phyloP scores from a whole-genome alignment of 1,140 invertebrate genomes.

The Drosophila tropicalis region DNA sequence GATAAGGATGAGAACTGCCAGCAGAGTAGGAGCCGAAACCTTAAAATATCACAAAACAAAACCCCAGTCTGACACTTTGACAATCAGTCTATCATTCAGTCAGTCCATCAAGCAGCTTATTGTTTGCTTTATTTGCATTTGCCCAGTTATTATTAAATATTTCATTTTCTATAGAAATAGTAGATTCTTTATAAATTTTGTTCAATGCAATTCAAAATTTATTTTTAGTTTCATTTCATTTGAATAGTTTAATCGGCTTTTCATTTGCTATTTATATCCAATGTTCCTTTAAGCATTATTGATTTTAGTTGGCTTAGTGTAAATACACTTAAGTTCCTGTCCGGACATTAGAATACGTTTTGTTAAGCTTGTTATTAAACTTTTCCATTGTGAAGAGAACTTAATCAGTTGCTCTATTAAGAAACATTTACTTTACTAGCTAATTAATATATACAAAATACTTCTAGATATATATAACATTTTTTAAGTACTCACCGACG shows the following conservation, averaged over 20 bases:
- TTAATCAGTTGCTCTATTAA: too few species aligned
- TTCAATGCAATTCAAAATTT: background rate
- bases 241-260: background rate
- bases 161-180: background rate
- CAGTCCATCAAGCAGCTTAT: conserved; percentile 19
- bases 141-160: conserved; percentile 6
- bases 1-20: background rate
- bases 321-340: background rate
- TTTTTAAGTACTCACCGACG: background rate
- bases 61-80: background rate
- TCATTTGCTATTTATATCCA: conserved; percentile 6
- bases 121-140: conserved; percentile 28
- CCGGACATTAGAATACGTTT: background rate
- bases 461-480: background rate
- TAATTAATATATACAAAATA: too few species aligned
- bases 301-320: background rate
- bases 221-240: background rate
- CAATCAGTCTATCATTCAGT: background rate
- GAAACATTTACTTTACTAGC: too few species aligned
- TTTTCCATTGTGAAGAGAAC: too few species aligned
- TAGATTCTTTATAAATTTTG: background rate
- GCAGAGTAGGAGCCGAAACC: conserved; percentile 26
- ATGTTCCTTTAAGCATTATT: background rate
- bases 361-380: too few species aligned
- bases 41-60: conserved; percentile 40